phyloP scores from a whole-genome alignment of 2,888 invertebrate species.

The Trissoscelio sp. region DNA sequence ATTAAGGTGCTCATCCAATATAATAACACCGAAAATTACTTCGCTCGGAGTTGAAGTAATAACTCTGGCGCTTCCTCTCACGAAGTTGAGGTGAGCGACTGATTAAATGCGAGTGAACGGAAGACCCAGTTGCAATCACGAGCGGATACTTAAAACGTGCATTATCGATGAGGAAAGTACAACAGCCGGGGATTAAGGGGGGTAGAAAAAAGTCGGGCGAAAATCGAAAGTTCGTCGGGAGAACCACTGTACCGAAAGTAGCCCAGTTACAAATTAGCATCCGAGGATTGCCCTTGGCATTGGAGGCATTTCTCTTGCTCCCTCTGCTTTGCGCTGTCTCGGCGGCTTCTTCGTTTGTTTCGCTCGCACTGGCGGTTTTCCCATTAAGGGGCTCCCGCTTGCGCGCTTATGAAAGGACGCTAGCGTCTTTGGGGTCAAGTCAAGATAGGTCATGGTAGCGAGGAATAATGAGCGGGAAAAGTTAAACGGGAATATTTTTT shows the following conservation, averaged over 20 bases:
- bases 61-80: conserved; percentile 22
- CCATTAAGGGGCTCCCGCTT: conserved; percentile 71
- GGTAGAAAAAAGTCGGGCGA: conserved; percentile 24
- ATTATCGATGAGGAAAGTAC: conserved; percentile 39
- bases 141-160: conserved; percentile 35
- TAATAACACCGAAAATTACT: conserved; percentile 66
- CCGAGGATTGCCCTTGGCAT: conserved; percentile 81
- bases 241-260: conserved; percentile 81
- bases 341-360: conserved; percentile 67
- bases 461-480: conserved; percentile 82
- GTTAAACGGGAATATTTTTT: conserved; percentile 82
- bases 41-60: conserved; percentile 37
- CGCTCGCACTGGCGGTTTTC: conserved; percentile 41
- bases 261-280: conserved; percentile 83
- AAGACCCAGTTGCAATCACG: conserved; percentile 29
- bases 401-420: conserved; percentile 82
- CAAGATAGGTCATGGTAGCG: conserved; percentile 81
- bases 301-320: conserved; percentile 72
- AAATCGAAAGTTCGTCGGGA: conserved; percentile 72
- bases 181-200: background rate
- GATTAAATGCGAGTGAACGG: conserved; percentile 36
- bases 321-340: conserved; percentile 61
- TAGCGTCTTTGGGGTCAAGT: conserved; percentile 80
- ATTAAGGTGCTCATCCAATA: conserved; percentile 80
- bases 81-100: conserved; percentile 18